phyloP scores from a whole-genome alignment of 2,888 invertebrate genomes.

The Neelides folsomi region DNA sequence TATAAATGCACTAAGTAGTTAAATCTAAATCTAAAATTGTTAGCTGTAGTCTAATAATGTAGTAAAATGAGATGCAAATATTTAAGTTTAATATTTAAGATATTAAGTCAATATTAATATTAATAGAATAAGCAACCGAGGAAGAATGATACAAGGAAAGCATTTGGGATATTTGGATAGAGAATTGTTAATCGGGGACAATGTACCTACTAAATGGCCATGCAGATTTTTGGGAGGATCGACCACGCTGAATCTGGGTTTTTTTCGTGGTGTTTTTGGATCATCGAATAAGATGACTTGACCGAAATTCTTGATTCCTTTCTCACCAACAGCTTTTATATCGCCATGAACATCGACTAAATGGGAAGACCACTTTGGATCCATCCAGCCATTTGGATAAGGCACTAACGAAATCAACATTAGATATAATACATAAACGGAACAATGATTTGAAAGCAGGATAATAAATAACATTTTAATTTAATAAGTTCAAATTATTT shows the following conservation, averaged over 20 bases:
- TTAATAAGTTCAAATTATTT: too few species aligned
- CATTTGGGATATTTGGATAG: neutral
- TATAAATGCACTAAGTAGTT: too few species aligned
- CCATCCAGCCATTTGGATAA: constrained; percentile 32
- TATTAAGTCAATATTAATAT: too few species aligned
- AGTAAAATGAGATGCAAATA: too few species aligned
- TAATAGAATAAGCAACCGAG: neutral
- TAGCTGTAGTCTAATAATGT: too few species aligned
- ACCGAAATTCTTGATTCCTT: constrained; percentile 9
- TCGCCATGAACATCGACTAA: constrained; percentile 6
- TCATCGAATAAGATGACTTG: constrained; percentile 28
- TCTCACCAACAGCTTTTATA: constrained; percentile 11
- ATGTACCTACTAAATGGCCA: neutral
- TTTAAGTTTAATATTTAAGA: too few species aligned
- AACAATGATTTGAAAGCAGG: too few species aligned
- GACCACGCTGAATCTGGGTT: constrained; percentile 30
- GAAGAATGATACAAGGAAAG: neutral
- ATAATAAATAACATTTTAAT: too few species aligned
- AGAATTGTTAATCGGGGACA: neutral
- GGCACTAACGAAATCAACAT: constrained; percentile 19
- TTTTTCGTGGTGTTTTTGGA: constrained; percentile 17
- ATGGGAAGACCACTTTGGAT: constrained; percentile 11
- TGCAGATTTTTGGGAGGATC: constrained; percentile 21
- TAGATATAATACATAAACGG: constrained; percentile 1
- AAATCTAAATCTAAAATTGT: too few species aligned